A percentile compares a stretch with the other conserved stretches of the same genome.
Evolutionary conservation across 2,113 vertebrate genomes (phyloP).

Genomic region (Nanorana parkeri): DNA sequence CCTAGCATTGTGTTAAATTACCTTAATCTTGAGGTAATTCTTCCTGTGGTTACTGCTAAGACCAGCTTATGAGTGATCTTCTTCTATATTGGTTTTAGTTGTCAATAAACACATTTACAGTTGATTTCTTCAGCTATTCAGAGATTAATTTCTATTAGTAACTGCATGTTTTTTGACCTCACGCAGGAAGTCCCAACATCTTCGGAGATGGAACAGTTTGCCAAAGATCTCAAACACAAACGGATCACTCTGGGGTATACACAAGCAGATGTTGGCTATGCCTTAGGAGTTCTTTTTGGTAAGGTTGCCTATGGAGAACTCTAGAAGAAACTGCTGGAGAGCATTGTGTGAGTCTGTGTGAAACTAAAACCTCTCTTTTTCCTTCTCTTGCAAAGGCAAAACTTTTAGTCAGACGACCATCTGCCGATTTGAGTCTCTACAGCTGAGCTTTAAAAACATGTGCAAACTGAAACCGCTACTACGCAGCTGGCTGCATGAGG

Average conservation of each 20-base stretch:
- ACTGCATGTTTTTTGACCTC: too few relatives aligned
- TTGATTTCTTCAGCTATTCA: too few relatives aligned
- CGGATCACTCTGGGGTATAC: constrained; percentile 61
- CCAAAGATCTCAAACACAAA: constrained; percentile 61
- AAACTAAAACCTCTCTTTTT: neutral
- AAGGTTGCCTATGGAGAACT: neutral
- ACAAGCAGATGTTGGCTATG: constrained; percentile 61
- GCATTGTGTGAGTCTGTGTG: neutral
- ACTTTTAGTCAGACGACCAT: constrained; percentile 86
- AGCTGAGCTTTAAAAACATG: constrained; percentile 84
- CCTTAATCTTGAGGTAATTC: too few relatives aligned
- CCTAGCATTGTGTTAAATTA: too few relatives aligned
- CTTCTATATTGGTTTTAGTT: too few relatives aligned
- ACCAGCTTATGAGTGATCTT: too few relatives aligned
- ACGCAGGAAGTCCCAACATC: constrained; percentile 43
- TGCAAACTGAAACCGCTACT: constrained; percentile 83
- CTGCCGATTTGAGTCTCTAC: constrained; percentile 82
- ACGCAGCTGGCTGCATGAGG: constrained; percentile 78
- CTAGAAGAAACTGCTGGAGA: neutral
- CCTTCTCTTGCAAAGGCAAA: constrained; percentile 67
- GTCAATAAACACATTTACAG: too few relatives aligned
- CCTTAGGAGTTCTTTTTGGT: constrained; percentile 60
- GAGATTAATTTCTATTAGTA: too few relatives aligned
- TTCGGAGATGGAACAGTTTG: constrained; percentile 60
- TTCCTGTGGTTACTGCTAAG: too few relatives aligned